Base-by-base conservation (phyloP, 2,888 invertebrate genomes). In the Sisyra nigra region DNA sequence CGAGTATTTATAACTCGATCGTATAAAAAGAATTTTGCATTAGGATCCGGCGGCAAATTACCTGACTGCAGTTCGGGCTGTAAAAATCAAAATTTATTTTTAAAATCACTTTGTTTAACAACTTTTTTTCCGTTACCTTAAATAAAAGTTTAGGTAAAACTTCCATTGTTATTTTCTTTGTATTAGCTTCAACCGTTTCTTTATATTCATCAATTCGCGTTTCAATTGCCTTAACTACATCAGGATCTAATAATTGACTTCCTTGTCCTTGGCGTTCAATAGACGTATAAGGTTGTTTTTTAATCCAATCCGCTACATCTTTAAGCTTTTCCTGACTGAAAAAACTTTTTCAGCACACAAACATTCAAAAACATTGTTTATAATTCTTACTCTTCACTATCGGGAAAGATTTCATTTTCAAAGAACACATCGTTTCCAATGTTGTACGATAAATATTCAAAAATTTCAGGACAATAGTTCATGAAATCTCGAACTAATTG, bases 1-100 rank as follows among this genome's bases (percentile, higher is more conserved):
- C 81, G 70, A 0, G 83, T 77, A 55, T 82, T 78, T 3, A 93
- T 76, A 37, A 97, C 77, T 41, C 96, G 72, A 65, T 97, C 94
- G 54, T 84, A 79, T 46, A 96, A 57, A 47, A 66, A 56, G 62
- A 72, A 83, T 42, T 69, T 69, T 0, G 78, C 73, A 7, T 64
- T 66, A 0, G 73, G 63, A 60, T 89, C 89, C 0, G 89, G 85
- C 6, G 71, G 59, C 24, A 70, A 52, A 46, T 64, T 65, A 3
- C 71, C 70, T 36, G 55, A 54, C 47, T 61, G 58, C 29, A 66
- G 47, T 48, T 62, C 60, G 24, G 65, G 60, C 66, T 67, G 48
- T 45, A 60, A 58, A 49, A 19, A 44, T 45, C 45, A 32, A 38
- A 44, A 42, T 33, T 29, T 39, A 24, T 19, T 19, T 44, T 33